These are phyloP conservation scores for Lasioglossum baleicum DNA, from an alignment of 1,140 invertebrate species.

Conservation along the genomic window DNA sequence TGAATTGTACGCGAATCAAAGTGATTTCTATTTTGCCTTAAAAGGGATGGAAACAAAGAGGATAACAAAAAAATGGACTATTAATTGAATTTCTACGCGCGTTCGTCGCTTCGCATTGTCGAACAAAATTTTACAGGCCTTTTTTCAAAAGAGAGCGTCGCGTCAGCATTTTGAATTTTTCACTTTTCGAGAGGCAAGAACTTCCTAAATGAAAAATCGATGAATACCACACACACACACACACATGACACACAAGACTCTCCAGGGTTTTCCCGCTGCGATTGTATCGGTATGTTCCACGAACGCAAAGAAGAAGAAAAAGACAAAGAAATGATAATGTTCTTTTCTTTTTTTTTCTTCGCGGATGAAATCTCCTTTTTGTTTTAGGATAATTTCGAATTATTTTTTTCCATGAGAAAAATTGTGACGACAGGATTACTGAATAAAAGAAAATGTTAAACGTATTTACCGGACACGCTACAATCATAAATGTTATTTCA, in stretches of 20 bases:
- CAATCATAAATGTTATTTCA: background rate
- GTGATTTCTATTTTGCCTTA: conserved; percentile 29
- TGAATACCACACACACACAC: background rate
- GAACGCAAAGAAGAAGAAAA: conserved; percentile 1
- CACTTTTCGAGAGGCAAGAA: conserved; percentile 6
- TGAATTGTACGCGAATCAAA: conserved; percentile 24
- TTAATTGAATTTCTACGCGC: conserved; percentile 8
- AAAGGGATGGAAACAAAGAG: background rate
- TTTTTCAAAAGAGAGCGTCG: background rate
- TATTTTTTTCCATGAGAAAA: background rate
- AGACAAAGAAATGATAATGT: no score
- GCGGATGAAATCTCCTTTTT: background rate
- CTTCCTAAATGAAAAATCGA: background rate
- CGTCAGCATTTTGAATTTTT: conserved; percentile 17
- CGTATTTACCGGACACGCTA: no score
- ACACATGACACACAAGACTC: background rate
- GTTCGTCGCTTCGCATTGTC: background rate
- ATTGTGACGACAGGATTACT: background rate
- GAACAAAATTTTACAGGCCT: background rate
- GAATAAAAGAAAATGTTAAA: background rate
- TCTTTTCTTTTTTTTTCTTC: background rate
- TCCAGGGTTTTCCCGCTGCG: conserved; percentile 2
- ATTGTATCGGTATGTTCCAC: conserved; percentile 1
- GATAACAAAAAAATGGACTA: background rate
- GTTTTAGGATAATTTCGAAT: background rate